Evolutionary conservation across 2,888 invertebrate genomes (phyloP).

Genomic region (Ophion ellenae): DNA sequence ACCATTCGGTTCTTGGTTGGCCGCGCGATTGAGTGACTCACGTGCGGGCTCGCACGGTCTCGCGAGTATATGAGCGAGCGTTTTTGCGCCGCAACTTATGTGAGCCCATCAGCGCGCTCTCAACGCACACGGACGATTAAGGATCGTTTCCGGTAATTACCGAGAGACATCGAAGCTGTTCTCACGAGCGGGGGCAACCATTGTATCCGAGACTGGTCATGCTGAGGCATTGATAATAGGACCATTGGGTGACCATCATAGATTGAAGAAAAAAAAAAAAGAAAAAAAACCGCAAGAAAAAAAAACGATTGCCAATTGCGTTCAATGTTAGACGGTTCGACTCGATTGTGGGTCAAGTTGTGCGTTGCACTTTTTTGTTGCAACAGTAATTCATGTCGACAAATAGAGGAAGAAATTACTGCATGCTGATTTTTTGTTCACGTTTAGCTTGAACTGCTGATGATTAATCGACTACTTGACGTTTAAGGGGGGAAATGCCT

Average conservation of each 20-base stretch:
- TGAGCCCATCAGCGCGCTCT: constrained; percentile 49
- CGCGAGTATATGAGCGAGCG: constrained; percentile 34
- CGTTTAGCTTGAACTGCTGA: too few relatives aligned
- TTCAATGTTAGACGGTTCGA: constrained; percentile 24
- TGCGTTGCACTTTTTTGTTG: constrained; percentile 19
- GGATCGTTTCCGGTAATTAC: constrained; percentile 70
- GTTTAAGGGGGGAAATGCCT: too few relatives aligned
- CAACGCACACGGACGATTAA: constrained; percentile 62
- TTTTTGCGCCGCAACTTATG: constrained; percentile 65
- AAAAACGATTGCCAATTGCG: constrained; percentile 56
- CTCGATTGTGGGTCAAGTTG: constrained; percentile 21
- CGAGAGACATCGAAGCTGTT: constrained; percentile 60
- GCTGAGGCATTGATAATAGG: constrained; percentile 56
- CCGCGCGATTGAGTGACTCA: constrained; percentile 61
- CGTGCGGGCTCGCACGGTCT: constrained; percentile 58
- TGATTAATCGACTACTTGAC: too few relatives aligned
- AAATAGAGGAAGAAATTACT: neutral
- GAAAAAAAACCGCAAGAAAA: constrained; percentile 18
- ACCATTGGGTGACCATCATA: constrained; percentile 49
- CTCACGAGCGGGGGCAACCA: constrained; percentile 53
- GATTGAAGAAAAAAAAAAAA: constrained; percentile 28
- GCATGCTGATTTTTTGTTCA: neutral
- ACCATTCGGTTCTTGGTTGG: constrained; percentile 65
- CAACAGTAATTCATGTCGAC: neutral
- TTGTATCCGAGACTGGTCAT: constrained; percentile 47